Conservation (phyloP, 1,140 invertebrate genomes). For the Callitettix versicolor region DNA sequence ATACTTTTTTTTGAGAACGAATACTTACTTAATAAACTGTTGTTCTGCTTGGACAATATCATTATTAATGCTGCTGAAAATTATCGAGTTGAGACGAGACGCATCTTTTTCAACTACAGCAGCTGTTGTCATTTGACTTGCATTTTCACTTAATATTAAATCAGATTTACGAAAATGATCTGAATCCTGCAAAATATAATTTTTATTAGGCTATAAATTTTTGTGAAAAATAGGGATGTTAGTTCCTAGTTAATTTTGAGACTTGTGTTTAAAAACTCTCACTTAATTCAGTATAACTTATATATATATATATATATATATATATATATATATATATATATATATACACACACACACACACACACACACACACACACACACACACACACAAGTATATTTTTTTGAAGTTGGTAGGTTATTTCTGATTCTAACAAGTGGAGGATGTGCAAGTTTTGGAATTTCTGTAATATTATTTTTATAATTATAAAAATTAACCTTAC, state of each 20-base stretch:
- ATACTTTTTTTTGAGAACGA: neutral
- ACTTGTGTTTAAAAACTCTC: neutral
- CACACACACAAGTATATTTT: too few species aligned
- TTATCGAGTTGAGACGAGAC: conserved; percentile 17
- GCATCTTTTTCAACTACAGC: conserved; percentile 21
- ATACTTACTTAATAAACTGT: conserved; percentile 20
- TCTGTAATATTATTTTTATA: too few species aligned
- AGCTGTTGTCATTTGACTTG: conserved; percentile 15
- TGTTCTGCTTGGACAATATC: conserved; percentile 20
- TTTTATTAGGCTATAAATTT: neutral
- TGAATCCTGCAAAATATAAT: conserved; percentile 2
- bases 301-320: neutral
- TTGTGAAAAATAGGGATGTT: neutral
- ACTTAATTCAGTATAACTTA: neutral
- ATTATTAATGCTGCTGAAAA: conserved; percentile 17
- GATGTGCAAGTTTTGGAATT: too few species aligned
- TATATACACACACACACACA: neutral
- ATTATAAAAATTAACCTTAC: too few species aligned
- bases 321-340: neutral
- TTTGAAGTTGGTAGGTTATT: too few species aligned
- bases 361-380: too few species aligned
- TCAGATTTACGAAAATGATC: conserved; percentile 16
- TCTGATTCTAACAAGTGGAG: too few species aligned
- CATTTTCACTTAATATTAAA: conserved; percentile 11
- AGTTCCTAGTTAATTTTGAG: neutral